Conservation (phyloP, 2,888 invertebrate species). For the Dryadula phaetusa region DNA sequence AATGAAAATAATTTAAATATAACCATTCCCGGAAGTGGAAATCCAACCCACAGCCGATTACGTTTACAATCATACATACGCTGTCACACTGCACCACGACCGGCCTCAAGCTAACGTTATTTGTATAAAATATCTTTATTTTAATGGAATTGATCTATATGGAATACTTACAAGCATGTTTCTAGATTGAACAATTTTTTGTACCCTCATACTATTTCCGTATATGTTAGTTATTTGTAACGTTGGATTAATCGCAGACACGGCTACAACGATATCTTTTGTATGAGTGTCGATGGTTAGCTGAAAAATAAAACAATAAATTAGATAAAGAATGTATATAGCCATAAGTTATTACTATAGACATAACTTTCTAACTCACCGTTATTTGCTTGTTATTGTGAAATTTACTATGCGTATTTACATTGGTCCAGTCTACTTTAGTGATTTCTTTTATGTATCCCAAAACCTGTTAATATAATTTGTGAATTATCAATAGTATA, state of each 20-base stretch:
- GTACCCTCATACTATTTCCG: slow-evolving; percentile 46
- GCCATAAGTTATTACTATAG: no score
- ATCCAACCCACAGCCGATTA: no score
- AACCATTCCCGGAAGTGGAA: no score
- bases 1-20: no score
- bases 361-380: slow-evolving; percentile 58
- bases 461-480: slow-evolving; percentile 57
- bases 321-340: no score
- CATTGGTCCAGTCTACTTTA: slow-evolving; percentile 61
- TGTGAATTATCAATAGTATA: not conserved
- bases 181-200: slow-evolving; percentile 56
- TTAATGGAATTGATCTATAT: no score
- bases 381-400: slow-evolving; percentile 52
- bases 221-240: slow-evolving; percentile 52
- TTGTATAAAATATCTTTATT: no score
- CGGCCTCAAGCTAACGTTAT: no score
- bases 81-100: no score
- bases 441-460: slow-evolving; percentile 60
- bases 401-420: slow-evolving; percentile 53
- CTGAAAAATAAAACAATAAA: slow-evolving; percentile 50
- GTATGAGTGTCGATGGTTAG: slow-evolving; percentile 63
- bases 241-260: slow-evolving; percentile 56
- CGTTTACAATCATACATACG: no score
- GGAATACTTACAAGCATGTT: slow-evolving; percentile 55
- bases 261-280: slow-evolving; percentile 57